phyloP scores from a whole-genome alignment of 2,113 vertebrate genomes.

The Noctilio leporinus region DNA sequence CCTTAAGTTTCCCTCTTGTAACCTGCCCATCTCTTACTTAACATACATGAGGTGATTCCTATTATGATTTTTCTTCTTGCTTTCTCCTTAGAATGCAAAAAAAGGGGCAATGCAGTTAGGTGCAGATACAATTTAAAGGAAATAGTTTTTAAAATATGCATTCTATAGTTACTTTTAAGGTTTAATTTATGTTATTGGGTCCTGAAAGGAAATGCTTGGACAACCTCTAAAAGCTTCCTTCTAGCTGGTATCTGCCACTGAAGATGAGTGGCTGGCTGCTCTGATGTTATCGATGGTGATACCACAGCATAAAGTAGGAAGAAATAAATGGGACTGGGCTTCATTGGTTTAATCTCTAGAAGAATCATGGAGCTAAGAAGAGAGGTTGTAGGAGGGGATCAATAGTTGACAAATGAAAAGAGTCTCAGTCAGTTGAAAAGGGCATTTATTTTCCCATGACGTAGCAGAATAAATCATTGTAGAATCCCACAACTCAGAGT shows the following conservation, averaged over 20 bases:
- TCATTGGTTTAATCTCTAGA: constrained; percentile 68
- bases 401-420: constrained; percentile 74
- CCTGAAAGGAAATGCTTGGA: neutral
- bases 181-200: constrained; percentile 5
- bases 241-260: neutral
- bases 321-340: constrained; percentile 66
- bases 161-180: neutral
- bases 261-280: constrained; percentile 49
- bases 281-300: constrained; percentile 65
- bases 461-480: constrained; percentile 66
- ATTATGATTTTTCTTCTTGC: neutral
- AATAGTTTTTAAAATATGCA: neutral
- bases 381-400: constrained; percentile 66
- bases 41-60: neutral
- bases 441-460: constrained; percentile 67
- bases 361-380: constrained; percentile 67
- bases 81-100: neutral
- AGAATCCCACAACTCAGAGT: constrained; percentile 48
- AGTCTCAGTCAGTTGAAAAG: constrained; percentile 60
- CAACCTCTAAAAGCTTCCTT: constrained; percentile 16
- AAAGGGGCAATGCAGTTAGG: neutral
- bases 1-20: neutral
- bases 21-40: neutral
- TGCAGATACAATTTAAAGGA: neutral
- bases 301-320: constrained; percentile 57